Evolutionary conservation across 1,140 invertebrate genomes (phyloP).

Genomic region (Rhysida immarginata): DNA sequence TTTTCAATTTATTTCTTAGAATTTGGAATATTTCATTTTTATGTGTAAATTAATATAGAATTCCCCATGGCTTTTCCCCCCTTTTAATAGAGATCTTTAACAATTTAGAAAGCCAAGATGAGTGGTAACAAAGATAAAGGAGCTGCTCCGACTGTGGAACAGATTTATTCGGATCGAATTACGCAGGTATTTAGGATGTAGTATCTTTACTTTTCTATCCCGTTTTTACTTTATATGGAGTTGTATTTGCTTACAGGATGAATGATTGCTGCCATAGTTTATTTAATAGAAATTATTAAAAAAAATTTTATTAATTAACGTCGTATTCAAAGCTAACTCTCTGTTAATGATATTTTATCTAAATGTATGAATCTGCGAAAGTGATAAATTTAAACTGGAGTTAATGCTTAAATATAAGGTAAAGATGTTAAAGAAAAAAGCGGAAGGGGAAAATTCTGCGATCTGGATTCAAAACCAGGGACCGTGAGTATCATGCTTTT

Average conservation of each 20-base stretch:
- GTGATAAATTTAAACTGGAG: no score
- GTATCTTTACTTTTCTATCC: not conserved
- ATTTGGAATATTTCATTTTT: no score
- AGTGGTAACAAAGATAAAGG: not conserved
- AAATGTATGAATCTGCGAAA: constrained; percentile 63
- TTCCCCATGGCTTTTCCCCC: no score
- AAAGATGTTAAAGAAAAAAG: no score
- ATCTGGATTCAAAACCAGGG: no score
- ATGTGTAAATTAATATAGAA: no score
- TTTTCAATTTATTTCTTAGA: no score
- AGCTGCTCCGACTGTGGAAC: constrained; percentile 47
- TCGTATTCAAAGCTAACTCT: constrained; percentile 45
- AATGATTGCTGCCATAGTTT: constrained; percentile 3
- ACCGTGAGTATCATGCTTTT: no score
- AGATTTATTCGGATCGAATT: constrained; percentile 65
- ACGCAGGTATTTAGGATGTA: constrained; percentile 44
- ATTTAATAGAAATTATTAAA: not conserved
- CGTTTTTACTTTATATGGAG: not conserved
- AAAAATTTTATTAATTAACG: not conserved
- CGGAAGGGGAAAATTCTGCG: no score
- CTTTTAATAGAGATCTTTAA: no score
- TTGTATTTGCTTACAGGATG: not conserved
- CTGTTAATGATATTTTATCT: constrained; percentile 64
- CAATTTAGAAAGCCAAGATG: no score
- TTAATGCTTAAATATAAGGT: no score